Evolutionary conservation across 2,113 vertebrate genomes (phyloP), one percentile per base, ranked within the genome.

Genomic region (Morone saxatilis): DNA sequence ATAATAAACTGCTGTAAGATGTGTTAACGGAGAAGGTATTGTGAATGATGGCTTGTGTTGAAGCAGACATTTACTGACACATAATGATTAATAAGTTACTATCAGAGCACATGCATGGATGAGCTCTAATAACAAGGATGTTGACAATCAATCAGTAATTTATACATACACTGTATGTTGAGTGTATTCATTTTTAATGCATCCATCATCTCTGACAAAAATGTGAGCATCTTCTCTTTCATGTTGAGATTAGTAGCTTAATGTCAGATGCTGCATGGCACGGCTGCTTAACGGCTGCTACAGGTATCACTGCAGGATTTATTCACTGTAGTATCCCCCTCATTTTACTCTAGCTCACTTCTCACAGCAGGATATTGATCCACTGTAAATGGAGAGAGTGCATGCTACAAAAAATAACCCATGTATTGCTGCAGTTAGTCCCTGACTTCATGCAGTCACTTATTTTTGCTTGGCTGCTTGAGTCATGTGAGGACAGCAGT

Each of bases 281-380:
- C 5, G 20, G 31, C 70, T 45, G 47, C 86, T 63, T 71, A 60
- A 75, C 54, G 11, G 36, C 65, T 82, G 83, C 80, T 76, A 76
- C 85, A 92, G 80, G 87, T 89, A 81, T 66, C 70, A 54, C 75
- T 57, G 78, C 86, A 78, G 88, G 84, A 76, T 86, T 79, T 88
- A 63, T 76, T 66, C 57, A 66, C 66, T 20, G 19, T 76, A 74
- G 38, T 59, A 72, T 41, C 61, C 20, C 57, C 41, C 22, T 68
- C 47, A 36, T 90, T 87, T 85, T 60, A 62, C 57, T 72, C 75
- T 79, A 76, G 16, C 71, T 70, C 56, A 16, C 50, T 51, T 65
- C 74, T 75, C 77, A 71, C 69, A 83, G 85, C 68, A 40, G 51
- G 51, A 19, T 84, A 89, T 92, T 40, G 86, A 89, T 87, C 60